Conservation (phyloP, 1,140 invertebrate genomes). For the Procambarus virginalis region DNA sequence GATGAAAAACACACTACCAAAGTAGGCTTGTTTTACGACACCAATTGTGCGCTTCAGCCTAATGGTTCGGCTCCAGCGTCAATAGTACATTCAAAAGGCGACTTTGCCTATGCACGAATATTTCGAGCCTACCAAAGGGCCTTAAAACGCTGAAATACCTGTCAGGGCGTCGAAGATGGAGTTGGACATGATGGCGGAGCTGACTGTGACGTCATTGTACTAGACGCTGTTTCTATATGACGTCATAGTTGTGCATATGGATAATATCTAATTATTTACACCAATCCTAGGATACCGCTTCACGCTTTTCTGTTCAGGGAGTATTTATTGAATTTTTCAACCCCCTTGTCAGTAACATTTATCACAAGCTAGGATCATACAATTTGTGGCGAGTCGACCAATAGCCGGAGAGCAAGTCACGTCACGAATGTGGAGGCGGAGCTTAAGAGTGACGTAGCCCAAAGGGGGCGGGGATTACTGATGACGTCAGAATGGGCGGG, state of each 20-base stretch:
- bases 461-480: constrained; percentile 44
- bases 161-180: constrained; percentile 60
- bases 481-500: constrained; percentile 56
- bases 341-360: not conserved
- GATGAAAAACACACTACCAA: not conserved
- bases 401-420: not conserved
- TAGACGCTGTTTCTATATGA: not conserved
- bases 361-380: not conserved
- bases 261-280: not conserved
- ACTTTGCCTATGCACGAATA: too few species aligned
- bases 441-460: constrained; percentile 28
- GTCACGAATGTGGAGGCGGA: not conserved
- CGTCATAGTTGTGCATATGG: not conserved
- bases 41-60: not conserved
- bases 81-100: not conserved
- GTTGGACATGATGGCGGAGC: constrained; percentile 60
- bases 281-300: not conserved
- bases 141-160: constrained; percentile 46
- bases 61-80: not conserved
- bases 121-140: not conserved
- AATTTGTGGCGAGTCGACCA: not conserved
- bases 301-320: too few species aligned
- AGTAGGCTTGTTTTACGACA: not conserved
- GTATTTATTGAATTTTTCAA: not conserved
- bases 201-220: constrained; percentile 38